Conservation (phyloP, 2,113 vertebrate genomes). For the Opisthocomus hoazin region DNA sequence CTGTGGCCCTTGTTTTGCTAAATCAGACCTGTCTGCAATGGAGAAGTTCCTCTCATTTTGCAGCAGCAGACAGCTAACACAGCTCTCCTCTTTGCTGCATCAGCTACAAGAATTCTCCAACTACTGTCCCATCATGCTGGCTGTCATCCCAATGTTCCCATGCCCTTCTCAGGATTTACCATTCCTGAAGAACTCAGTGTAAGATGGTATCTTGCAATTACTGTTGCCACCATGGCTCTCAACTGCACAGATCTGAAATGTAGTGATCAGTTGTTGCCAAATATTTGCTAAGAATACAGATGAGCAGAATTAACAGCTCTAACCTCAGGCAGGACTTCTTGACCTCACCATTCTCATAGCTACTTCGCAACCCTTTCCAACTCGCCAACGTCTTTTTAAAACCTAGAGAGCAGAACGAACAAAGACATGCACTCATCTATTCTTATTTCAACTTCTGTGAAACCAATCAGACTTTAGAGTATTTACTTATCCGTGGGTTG, state of each 20-base stretch:
- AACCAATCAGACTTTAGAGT: background rate
- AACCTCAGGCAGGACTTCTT: background rate
- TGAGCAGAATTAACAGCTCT: background rate
- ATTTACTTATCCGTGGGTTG: background rate
- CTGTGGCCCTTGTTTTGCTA: background rate
- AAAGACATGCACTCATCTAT: background rate
- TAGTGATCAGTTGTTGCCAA: background rate
- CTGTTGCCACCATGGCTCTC: background rate
- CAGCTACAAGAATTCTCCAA: background rate
- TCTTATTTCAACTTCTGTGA: background rate
- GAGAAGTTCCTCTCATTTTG: background rate
- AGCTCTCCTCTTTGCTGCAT: background rate
- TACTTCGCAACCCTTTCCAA: background rate
- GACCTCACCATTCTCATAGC: background rate
- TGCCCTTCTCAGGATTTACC: background rate
- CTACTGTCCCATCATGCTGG: background rate
- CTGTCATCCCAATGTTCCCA: background rate
- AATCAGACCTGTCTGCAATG: fast-evolving
- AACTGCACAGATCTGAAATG: background rate
- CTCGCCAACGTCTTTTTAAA: background rate
- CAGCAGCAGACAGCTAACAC: background rate
- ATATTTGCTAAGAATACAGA: background rate
- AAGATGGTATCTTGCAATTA: background rate
- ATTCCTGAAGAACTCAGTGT: background rate
- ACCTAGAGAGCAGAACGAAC: background rate